Percentiles rank a stretch among this genome's conserved stretches.
phyloP scores from a whole-genome alignment of 2,888 invertebrate genomes.

The Tinea pellionella region DNA sequence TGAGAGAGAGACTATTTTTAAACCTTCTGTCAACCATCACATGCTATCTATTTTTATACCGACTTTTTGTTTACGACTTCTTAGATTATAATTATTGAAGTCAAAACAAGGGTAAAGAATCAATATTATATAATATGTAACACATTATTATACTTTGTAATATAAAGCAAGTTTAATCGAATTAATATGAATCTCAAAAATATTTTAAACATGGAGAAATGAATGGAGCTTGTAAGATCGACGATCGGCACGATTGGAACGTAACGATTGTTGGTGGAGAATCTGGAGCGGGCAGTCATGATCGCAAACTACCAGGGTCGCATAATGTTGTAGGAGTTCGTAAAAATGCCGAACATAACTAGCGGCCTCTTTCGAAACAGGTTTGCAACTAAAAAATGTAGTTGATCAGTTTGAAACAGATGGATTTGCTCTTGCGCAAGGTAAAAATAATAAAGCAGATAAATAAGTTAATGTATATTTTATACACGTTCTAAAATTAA shows the following conservation, averaged over 20 bases:
- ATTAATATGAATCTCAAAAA: too few species aligned
- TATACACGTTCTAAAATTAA: background rate
- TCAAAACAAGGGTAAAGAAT: background rate
- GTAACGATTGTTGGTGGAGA: constrained; percentile 54
- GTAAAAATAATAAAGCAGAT: background rate
- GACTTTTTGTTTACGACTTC: background rate
- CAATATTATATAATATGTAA: too few species aligned
- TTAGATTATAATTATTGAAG: background rate
- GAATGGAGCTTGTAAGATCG: background rate
- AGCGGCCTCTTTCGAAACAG: background rate
- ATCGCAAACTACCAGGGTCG: constrained; percentile 60
- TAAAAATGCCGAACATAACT: background rate
- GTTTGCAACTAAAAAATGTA: background rate
- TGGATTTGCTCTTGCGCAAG: background rate
- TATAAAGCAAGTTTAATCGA: too few species aligned
- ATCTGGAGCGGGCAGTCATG: constrained; percentile 68
- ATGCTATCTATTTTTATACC: background rate
- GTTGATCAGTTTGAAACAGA: background rate
- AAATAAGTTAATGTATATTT: constrained; percentile 3
- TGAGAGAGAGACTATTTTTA: constrained; percentile 11
- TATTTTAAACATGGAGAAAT: too few species aligned
- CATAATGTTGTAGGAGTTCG: constrained; percentile 24
- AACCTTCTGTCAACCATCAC: background rate
- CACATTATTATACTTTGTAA: too few species aligned
- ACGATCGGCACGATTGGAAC: constrained; percentile 43